These are phyloP conservation scores for Coregonus suidteri DNA, from an alignment of 2,797 vertebrate genomes.

Conservation along the genomic window DNA sequence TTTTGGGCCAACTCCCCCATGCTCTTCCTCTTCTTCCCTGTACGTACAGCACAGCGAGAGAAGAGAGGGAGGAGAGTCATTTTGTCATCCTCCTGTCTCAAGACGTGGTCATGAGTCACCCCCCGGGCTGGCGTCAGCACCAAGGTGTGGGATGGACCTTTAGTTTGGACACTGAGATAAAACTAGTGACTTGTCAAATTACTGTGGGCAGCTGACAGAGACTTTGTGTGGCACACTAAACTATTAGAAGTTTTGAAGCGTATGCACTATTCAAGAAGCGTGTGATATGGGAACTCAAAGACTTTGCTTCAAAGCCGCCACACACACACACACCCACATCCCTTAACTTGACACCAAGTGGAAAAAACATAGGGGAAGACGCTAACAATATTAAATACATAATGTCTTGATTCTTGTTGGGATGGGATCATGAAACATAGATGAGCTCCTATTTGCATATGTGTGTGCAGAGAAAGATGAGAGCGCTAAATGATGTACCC, in stretches of 20 bases:
- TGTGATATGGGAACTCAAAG: background rate
- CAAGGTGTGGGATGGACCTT: background rate
- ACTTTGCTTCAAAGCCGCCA: background rate
- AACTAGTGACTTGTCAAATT: background rate
- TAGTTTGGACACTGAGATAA: background rate
- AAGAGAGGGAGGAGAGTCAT: background rate
- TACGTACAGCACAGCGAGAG: background rate
- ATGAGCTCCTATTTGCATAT: slow-evolving; percentile 24
- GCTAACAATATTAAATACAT: background rate
- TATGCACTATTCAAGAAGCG: background rate
- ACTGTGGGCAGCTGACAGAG: background rate
- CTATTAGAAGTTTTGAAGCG: background rate
- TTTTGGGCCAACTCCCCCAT: slow-evolving; percentile 24
- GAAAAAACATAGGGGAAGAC: background rate
- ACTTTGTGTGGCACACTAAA: background rate
- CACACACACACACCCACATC: background rate
- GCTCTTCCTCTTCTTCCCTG: slow-evolving; percentile 16
- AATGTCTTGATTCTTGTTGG: background rate
- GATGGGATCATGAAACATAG: slow-evolving; percentile 12
- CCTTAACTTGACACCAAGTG: background rate
- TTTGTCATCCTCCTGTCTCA: slow-evolving; percentile 12
- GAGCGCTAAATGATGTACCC: slow-evolving; percentile 1
- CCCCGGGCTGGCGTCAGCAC: background rate
- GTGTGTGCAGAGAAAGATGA: background rate
- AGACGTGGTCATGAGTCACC: slow-evolving; percentile 14